phyloP scores from a whole-genome alignment of 2,113 vertebrate genomes.

The human (Homo sapiens) region GRCh38 chr3:74801001-74801500 shows the following conservation, averaged over 20 bases:
- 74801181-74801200: not conserved
- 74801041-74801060: not conserved
- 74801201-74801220: not conserved
- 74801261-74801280: not conserved
- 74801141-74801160: not conserved
- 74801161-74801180: not conserved
- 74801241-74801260: not conserved
- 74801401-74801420: not conserved
- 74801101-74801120: not conserved
- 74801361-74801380: not conserved
- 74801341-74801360: not conserved
- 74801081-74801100: not conserved
- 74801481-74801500: not conserved
- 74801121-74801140: not conserved
- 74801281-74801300: not conserved
- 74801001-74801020: not conserved
- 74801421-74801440: not conserved
- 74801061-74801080: not conserved
- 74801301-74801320: not conserved
- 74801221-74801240: not conserved
- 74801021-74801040: not conserved
- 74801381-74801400: not conserved
- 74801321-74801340: not conserved
- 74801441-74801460: not conserved
- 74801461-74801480: not conserved